Percentiles rank a stretch among this genome's conserved stretches.
Evolutionary conservation across 1,140 invertebrate species (phyloP).

Genomic region (Ceratosolen fusciceps): DNA sequence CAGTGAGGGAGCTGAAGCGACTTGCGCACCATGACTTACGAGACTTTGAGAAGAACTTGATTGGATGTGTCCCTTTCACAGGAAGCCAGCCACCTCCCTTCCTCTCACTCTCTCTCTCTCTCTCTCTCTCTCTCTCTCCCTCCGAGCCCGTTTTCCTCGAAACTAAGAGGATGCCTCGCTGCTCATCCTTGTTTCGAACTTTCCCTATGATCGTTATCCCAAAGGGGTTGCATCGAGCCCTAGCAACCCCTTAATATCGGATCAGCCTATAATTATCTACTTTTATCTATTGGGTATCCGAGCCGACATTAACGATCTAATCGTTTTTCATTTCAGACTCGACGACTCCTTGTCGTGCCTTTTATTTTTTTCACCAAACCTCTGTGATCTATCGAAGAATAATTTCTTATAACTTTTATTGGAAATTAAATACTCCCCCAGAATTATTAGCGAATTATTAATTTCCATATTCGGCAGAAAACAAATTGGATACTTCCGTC

Average conservation of each 20-base stretch:
- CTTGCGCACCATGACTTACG: conserved; percentile 15
- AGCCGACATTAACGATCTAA: background rate
- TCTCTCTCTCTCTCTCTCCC: too few species aligned
- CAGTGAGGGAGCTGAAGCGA: conserved; percentile 8
- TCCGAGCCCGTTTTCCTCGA: too few species aligned
- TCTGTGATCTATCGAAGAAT: background rate
- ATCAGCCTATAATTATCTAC: conserved; percentile 32
- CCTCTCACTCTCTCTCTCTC: too few species aligned
- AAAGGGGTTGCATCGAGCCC: conserved; percentile 50
- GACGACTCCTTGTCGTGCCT: too few species aligned
- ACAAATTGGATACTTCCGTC: too few species aligned
- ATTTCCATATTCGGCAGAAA: too few species aligned
- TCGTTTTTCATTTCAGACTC: background rate
- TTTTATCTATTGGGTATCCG: background rate
- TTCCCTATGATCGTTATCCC: background rate
- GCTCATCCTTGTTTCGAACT: background rate
- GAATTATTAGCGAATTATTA: too few species aligned
- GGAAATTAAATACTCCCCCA: too few species aligned
- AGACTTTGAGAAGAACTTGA: conserved; percentile 42
- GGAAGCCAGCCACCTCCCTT: conserved; percentile 8
- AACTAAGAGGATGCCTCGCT: conserved; percentile 13
- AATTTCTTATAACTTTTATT: background rate
- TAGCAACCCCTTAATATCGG: conserved; percentile 41
- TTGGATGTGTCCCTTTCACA: conserved; percentile 49
- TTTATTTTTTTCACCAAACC: too few species aligned